Base-by-base conservation (phyloP, 2,888 invertebrate genomes). In the Tanytarsus gracilentus region DNA sequence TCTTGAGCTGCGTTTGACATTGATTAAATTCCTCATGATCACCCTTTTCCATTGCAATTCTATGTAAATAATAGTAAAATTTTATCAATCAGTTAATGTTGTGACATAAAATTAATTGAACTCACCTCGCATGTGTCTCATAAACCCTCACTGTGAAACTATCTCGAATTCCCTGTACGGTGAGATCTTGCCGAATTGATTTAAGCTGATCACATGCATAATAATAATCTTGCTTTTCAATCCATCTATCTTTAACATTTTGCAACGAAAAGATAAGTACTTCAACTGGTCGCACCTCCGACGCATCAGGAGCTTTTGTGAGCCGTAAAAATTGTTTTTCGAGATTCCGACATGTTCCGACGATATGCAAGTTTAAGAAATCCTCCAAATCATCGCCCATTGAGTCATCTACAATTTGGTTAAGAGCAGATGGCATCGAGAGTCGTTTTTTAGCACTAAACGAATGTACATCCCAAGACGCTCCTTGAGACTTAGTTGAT, bases 1-100 rank as follows among this genome's bases (percentile, higher is more conserved):
- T 88, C 78, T 92, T 92, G 59, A 99, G 78, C 76, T 99, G 99
- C 11, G 96, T 95, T 76, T 99, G 99, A 72, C 99, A 99, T 74
- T 99, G 98, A 78, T 99, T 99, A 72, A 98, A 99, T 73, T 99
- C 99, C 71, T 96, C 97, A 72, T 96, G 95, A 71, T 99, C 99
- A 58, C 94, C 93, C 76, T 91, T 96, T 74, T 99, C 98, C 72
- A 99, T 79, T 53, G 98, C 97, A 69, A 99, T 93, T 61, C 97
- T 81, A 4, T 26, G 27, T 9, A 40, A 14, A 11, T 8, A 40
- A 40, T 14, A 40, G n/a, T 21, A 44, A 39, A 39, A 6, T 2
- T 39, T 44, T 11, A 4, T 44, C 4, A 44, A 18, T 7, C 6
- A 21, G 16, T 16, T 18, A 7, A 44, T 44, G 5, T 5, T 8